Percentiles rank a stretch among this genome's conserved stretches.
Evolutionary conservation across 2,888 invertebrate species (phyloP).

Genomic region (Acanthoscelides obtectus): DNA sequence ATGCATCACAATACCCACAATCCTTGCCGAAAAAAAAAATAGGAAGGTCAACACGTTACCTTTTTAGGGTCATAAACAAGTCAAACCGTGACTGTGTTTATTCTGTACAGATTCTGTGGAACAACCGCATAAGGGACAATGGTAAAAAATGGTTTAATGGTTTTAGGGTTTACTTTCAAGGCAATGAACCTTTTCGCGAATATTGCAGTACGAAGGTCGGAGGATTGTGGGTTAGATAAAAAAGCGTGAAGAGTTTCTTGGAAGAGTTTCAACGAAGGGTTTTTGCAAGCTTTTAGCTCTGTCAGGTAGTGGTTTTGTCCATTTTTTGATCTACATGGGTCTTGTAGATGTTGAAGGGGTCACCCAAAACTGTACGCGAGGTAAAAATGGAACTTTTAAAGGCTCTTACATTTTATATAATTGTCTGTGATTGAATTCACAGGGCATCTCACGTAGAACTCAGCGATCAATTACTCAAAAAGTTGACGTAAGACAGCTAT

Average conservation of each 20-base stretch:
- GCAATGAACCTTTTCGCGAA: background rate
- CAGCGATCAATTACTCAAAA: too few species aligned
- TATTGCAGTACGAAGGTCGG: background rate
- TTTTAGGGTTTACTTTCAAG: slow-evolving; percentile 9
- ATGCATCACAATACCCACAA: slow-evolving; percentile 19
- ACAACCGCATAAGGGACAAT: slow-evolving; percentile 19
- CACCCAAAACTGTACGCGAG: too few species aligned
- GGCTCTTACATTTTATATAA: too few species aligned
- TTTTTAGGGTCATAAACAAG: slow-evolving; percentile 22
- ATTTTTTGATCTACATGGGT: background rate
- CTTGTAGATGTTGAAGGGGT: too few species aligned
- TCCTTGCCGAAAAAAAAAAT: slow-evolving; percentile 25
- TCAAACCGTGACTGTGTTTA: slow-evolving; percentile 16
- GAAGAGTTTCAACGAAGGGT: background rate
- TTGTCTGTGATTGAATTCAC: too few species aligned
- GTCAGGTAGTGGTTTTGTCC: background rate
- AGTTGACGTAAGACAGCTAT: too few species aligned
- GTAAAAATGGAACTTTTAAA: too few species aligned
- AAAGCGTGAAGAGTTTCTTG: background rate
- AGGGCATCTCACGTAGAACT: too few species aligned
- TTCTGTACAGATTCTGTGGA: slow-evolving; percentile 19
- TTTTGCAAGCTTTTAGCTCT: background rate
- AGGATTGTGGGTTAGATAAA: background rate
- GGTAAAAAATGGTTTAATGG: slow-evolving; percentile 9
- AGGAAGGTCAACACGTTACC: slow-evolving; percentile 11